Evolutionary conservation across 2,113 vertebrate species (phyloP).

Genomic region (Oenanthe melanoleuca): DNA sequence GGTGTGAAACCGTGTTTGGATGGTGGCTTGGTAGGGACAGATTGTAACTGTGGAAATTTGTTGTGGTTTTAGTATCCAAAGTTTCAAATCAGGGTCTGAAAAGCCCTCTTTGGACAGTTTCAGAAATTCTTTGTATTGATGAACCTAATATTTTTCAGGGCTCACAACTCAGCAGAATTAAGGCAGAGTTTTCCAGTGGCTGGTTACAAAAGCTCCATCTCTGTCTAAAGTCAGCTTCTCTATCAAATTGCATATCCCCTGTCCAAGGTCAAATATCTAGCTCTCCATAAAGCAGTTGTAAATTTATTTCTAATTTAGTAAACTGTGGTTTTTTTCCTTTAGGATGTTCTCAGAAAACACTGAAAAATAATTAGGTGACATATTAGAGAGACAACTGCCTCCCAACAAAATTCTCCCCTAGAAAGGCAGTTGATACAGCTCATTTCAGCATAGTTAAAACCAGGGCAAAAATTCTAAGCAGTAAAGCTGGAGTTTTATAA

Average conservation of each 20-base stretch:
- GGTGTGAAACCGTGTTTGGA: not conserved
- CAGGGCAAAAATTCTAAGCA: not conserved
- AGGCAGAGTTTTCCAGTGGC: not conserved
- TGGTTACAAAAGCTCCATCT: not conserved
- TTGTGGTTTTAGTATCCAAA: not conserved
- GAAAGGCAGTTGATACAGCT: not conserved
- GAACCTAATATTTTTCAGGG: not conserved
- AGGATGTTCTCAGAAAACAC: not conserved
- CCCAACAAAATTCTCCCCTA: not conserved
- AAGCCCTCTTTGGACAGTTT: not conserved
- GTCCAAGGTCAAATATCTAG: not conserved
- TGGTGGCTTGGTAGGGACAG: not conserved
- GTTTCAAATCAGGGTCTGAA: not conserved
- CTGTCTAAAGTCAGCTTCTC: not conserved
- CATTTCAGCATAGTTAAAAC: not conserved
- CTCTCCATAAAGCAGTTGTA: not conserved
- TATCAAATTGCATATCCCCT: not conserved
- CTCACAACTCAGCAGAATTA: not conserved
- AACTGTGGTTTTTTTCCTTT: conserved; percentile 2
- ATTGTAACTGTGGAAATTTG: not conserved
- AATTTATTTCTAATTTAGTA: not conserved
- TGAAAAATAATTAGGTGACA: not conserved
- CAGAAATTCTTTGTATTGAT: not conserved
- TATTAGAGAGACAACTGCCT: not conserved
- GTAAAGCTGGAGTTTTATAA: not conserved